Evolutionary conservation across 2,888 invertebrate species (phyloP), one percentile per base, ranked within the genome.

Genomic region (Aspidiotus destructor): DNA sequence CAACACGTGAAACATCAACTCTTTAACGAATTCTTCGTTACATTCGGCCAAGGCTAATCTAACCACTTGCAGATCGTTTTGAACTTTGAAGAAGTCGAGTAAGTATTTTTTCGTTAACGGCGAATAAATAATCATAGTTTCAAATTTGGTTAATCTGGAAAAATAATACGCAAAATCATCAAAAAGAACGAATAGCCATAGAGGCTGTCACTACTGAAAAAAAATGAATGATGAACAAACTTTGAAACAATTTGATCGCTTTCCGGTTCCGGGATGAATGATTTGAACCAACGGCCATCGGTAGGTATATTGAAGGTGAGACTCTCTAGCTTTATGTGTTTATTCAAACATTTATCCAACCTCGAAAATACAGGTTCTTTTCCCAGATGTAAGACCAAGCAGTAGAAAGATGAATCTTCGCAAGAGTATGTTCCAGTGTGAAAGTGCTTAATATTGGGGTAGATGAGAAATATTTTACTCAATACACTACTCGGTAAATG

Each of bases 81-180:
- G 48, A 48, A n/a, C 10, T 11, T 3, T 48, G 6, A 48, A 48
- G n/a, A 48, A 48, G 11, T 11, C n/a, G 2, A 48, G 48, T 48
- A n/a, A 3, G 6, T 2, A 48, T n/a, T 48, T n/a, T 3, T 13
- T 13, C 48, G n/a, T 13, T 6, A 48, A 3, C 10, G 10, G 11
- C n/a, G 48, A 48, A 48, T 48, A n/a, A 48, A 48, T n/a, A 48
- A 48, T 48, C 11, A 48, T 48, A n/a, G 48, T 48, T 48, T 48
- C 48, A 13, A 48, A n/a, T 48, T 48, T 48, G 3, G 11, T 48
- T 48, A 48, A 48, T n/a, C 48, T 48, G n/a, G 2, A 48, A 48
- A 28, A 3, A 28, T 28, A 28, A 28, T 28, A 28, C 28, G 5
- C 5, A 5, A 5, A 28, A 28, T 28, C 28, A 28, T 28, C 28